phyloP scores from a whole-genome alignment of 2,888 invertebrate genomes.

The Heliothis peltigera region DNA sequence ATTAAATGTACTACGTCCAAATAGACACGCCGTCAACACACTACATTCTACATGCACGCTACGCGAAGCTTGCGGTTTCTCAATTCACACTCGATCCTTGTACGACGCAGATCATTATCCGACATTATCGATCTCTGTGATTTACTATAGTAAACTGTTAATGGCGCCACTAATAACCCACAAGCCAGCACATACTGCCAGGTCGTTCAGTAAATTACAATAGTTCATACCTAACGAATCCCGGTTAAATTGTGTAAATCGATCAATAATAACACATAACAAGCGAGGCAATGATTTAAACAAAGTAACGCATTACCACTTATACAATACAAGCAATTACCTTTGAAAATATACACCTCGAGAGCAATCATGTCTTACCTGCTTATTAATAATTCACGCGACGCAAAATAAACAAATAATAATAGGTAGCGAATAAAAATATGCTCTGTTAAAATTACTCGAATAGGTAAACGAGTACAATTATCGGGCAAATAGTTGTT shows the following conservation, averaged over 20 bases:
- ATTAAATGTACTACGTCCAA: constrained; percentile 12
- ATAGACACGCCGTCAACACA: constrained; percentile 32
- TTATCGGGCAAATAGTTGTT: constrained; percentile 83
- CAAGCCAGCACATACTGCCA: constrained; percentile 64
- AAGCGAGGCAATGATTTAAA: constrained; percentile 56
- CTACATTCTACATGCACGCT: constrained; percentile 32
- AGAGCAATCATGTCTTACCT: constrained; percentile 59
- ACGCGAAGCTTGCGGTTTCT: constrained; percentile 76
- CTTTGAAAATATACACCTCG: constrained; percentile 59
- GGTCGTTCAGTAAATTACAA: constrained; percentile 72
- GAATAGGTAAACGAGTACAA: constrained; percentile 80
- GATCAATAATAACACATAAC: constrained; percentile 67
- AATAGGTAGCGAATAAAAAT: constrained; percentile 68
- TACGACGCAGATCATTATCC: constrained; percentile 80
- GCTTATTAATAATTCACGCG: constrained; percentile 63
- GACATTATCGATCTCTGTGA: constrained; percentile 81
- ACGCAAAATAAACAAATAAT: constrained; percentile 63
- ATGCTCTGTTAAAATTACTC: constrained; percentile 69
- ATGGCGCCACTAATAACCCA: constrained; percentile 78
- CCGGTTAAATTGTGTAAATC: constrained; percentile 68
- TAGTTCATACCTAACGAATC: constrained; percentile 68
- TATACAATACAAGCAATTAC: constrained; percentile 63
- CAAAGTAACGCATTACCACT: constrained; percentile 63
- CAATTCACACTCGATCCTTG: constrained; percentile 80
- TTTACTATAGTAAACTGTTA: constrained; percentile 85